A percentile compares a stretch with the other conserved stretches of the same genome.
Evolutionary conservation across 2,797 vertebrate species (phyloP).

Genomic region (Bryconaethiops microstoma): DNA sequence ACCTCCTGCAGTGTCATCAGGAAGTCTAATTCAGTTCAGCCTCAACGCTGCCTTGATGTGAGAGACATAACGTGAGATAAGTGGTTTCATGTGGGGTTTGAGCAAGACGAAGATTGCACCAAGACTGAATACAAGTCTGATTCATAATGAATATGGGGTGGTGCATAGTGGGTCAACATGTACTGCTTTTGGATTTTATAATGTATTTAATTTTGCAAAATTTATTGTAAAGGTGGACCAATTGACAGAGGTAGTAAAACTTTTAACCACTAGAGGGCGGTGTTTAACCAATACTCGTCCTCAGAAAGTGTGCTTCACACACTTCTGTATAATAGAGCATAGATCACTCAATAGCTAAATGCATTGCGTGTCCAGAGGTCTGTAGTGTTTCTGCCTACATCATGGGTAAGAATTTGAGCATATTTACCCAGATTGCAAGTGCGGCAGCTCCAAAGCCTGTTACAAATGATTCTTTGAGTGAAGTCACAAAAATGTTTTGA

Average conservation of each 20-base stretch:
- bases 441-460: too few species aligned
- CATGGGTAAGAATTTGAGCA: too few species aligned
- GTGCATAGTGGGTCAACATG: background rate
- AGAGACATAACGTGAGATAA: background rate
- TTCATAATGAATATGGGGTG: background rate
- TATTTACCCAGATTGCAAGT: too few species aligned
- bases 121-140: background rate
- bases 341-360: too few species aligned
- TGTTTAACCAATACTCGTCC: background rate
- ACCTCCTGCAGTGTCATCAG: background rate
- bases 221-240: background rate
- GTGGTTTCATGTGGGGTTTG: background rate
- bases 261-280: slow-evolving; percentile 7
- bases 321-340: too few species aligned
- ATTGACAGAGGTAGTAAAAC: background rate
- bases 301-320: background rate
- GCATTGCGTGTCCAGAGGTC: too few species aligned
- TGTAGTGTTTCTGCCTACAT: too few species aligned
- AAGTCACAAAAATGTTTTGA: too few species aligned
- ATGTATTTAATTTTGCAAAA: background rate
- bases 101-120: background rate
- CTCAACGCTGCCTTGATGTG: background rate
- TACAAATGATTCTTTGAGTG: too few species aligned
- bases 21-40: background rate
- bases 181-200: background rate